A percentile compares a stretch with the other conserved stretches of the same genome.
phyloP scores from a whole-genome alignment of 2,888 invertebrate species.

The Ypsolopha sequella region DNA sequence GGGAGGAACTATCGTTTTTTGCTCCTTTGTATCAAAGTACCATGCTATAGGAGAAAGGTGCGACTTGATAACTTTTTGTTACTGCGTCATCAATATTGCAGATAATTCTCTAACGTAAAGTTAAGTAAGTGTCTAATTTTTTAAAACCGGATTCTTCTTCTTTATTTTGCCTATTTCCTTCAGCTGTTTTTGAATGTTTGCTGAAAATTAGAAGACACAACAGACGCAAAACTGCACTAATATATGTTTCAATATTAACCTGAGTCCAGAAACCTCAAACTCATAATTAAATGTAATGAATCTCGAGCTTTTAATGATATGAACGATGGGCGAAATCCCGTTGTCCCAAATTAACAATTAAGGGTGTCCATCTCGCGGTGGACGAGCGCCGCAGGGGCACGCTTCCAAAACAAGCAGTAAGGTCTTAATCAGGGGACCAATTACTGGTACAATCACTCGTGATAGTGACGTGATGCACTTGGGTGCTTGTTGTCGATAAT shows the following conservation, averaged over 20 bases:
- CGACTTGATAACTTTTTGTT: neutral
- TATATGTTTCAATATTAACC: too few species aligned
- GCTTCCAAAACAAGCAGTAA: constrained; percentile 24
- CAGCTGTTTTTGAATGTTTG: too few species aligned
- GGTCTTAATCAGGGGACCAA: constrained; percentile 32
- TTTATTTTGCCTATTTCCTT: too few species aligned
- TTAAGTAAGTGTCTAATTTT: too few species aligned
- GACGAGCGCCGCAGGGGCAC: constrained; percentile 16
- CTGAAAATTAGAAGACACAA: too few species aligned
- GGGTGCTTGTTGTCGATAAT: neutral
- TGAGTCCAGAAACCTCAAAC: too few species aligned
- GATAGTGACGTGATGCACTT: neutral
- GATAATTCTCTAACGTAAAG: too few species aligned
- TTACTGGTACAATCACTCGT: constrained; percentile 16
- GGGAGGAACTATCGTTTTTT: constrained; percentile 1
- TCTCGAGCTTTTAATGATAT: neutral
- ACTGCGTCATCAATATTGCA: neutral
- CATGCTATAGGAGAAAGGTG: neutral
- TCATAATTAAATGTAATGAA: constrained; percentile 1
- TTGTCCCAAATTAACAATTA: constrained; percentile 31
- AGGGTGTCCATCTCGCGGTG: constrained; percentile 10
- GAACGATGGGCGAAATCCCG: constrained; percentile 12
- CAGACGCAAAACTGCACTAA: too few species aligned
- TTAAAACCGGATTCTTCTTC: too few species aligned
- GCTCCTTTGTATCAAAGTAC: neutral